These are phyloP conservation scores for Gonocerus acuteangulatus DNA, from an alignment of 2,888 invertebrate species.

Conservation along the genomic window DNA sequence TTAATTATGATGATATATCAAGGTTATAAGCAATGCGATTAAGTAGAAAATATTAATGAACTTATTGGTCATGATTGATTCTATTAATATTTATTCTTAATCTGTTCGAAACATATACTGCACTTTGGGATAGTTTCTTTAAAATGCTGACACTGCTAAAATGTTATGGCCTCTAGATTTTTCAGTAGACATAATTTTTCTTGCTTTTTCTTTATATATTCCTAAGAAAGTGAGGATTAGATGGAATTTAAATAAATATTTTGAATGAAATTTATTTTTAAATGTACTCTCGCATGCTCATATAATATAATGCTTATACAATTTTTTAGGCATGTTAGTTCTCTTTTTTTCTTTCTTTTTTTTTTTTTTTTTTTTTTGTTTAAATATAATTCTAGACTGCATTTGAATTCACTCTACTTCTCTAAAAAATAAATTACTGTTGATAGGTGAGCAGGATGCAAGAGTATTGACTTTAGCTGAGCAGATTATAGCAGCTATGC, in stretches of 20 bases:
- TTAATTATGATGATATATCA: too few relatives aligned
- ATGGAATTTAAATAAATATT: background rate
- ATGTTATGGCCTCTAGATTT: constrained; percentile 19
- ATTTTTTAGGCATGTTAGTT: constrained; percentile 12
- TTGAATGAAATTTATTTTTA: constrained; percentile 12
- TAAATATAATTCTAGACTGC: background rate
- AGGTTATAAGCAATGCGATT: too few relatives aligned
- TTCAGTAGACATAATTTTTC: constrained; percentile 15
- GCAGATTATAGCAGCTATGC: constrained; percentile 97
- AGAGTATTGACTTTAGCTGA: constrained; percentile 88
- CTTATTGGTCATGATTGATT: too few relatives aligned
- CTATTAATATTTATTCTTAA: too few relatives aligned
- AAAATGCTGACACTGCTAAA: constrained; percentile 15
- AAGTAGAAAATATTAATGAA: too few relatives aligned
- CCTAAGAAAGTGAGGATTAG: background rate
- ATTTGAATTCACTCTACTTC: background rate
- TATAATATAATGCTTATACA: background rate
- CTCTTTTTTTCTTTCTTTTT: background rate
- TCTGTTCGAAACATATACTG: background rate
- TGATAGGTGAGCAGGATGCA: constrained; percentile 83
- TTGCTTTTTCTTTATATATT: constrained; percentile 6
- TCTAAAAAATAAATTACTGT: background rate
- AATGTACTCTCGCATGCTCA: background rate
- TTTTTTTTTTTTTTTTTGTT: background rate
- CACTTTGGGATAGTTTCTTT: constrained; percentile 12